Evolutionary conservation across 2,888 invertebrate species (phyloP).

Genomic region (Drosophila stalkeri): DNA sequence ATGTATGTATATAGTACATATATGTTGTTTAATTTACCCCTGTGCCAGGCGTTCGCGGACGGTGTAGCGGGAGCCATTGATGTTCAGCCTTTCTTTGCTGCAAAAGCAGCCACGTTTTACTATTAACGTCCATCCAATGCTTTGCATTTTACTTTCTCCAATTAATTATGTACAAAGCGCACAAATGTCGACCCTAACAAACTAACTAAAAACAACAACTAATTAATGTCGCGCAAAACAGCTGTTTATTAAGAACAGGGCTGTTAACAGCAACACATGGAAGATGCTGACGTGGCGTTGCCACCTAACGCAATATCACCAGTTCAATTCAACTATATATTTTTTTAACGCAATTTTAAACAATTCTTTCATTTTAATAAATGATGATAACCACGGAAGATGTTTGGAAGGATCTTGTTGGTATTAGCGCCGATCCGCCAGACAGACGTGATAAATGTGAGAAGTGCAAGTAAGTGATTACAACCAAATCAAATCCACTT

Average conservation of each 20-base stretch:
- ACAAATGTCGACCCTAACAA: conserved; percentile 62
- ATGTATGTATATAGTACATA: conserved; percentile 3
- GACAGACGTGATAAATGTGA: conserved; percentile 88
- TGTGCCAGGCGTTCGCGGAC: conserved; percentile 90
- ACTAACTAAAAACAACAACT: conserved; percentile 48
- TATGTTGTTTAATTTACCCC: conserved; percentile 86
- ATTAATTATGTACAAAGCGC: conserved; percentile 49
- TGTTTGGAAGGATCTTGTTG: conserved; percentile 90
- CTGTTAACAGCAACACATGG: conserved; percentile 42
- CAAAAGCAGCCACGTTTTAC: conserved; percentile 92
- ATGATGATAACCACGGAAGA: conserved; percentile 75
- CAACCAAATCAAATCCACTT: background rate
- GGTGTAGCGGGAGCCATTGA: conserved; percentile 90
- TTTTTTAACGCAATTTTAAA: conserved; percentile 35
- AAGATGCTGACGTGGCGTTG: conserved; percentile 45
- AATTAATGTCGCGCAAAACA: conserved; percentile 35
- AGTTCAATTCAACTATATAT: conserved; percentile 14
- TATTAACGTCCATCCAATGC: conserved; percentile 89
- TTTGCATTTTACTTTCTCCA: conserved; percentile 87
- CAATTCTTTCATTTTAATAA: conserved; percentile 27
- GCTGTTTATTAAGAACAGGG: conserved; percentile 51
- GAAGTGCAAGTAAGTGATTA: conserved; percentile 88
- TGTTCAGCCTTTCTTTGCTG: conserved; percentile 89
- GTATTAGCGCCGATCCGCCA: conserved; percentile 92
- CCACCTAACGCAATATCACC: conserved; percentile 36